A percentile compares a stretch with the other conserved stretches of the same genome.
Evolutionary conservation across 2,113 vertebrate species (phyloP).

Genomic region (Brachyhypopomus occidentalis): DNA sequence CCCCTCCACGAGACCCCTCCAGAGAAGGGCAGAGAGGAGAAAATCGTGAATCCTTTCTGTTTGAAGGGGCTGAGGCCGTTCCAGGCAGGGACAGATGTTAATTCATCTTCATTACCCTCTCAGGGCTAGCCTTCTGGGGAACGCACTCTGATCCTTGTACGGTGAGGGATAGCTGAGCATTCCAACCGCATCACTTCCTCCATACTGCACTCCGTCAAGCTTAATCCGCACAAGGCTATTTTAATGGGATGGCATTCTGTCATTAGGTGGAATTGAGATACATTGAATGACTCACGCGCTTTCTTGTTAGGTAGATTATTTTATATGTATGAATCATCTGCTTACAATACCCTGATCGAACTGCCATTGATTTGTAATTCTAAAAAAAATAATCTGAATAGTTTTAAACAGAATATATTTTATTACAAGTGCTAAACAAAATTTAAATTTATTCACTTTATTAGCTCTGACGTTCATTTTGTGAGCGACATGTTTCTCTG

Average conservation of each 20-base stretch:
- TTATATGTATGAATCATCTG: background rate
- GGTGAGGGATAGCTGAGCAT: slow-evolving; percentile 7
- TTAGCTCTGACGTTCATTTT: background rate
- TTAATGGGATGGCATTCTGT: background rate
- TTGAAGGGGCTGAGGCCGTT: slow-evolving; percentile 55
- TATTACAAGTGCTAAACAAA: background rate
- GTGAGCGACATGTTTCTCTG: background rate
- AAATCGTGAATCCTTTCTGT: slow-evolving; percentile 58
- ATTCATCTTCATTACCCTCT: slow-evolving; percentile 73
- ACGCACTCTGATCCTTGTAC: slow-evolving; percentile 45
- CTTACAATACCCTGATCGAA: background rate
- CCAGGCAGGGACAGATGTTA: slow-evolving; percentile 60
- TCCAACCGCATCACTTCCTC: background rate
- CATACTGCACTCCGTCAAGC: background rate
- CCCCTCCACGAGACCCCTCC: background rate
- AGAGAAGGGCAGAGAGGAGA: slow-evolving; percentile 58
- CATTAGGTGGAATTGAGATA: background rate
- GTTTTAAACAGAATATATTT: background rate
- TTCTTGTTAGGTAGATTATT: background rate
- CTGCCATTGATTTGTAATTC: background rate
- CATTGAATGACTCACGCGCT: background rate
- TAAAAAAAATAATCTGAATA: background rate
- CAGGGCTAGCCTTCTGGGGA: slow-evolving; percentile 56
- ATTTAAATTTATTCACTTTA: background rate
- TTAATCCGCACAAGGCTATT: background rate